Percentiles rank a stretch among this genome's conserved stretches.
These are phyloP conservation scores for Anguilla pacifica DNA, from an alignment of 2,797 vertebrate species.

Conservation along the genomic window DNA sequence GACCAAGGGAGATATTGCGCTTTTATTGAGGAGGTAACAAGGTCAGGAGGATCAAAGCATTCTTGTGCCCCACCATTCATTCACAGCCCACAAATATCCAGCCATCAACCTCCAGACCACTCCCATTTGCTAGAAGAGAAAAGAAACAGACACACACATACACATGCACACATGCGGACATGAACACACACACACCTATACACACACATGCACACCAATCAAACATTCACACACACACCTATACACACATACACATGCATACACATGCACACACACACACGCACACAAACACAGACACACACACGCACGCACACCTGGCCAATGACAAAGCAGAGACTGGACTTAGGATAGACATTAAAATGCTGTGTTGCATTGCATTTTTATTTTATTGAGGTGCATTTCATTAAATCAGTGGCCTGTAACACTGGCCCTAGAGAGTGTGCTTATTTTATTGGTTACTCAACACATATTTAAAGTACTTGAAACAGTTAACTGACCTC, in stretches of 20 bases:
- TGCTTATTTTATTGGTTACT: background rate
- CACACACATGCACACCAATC: background rate
- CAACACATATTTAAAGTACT: background rate
- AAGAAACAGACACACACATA: background rate
- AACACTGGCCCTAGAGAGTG: background rate
- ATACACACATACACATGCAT: no score
- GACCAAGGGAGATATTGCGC: background rate
- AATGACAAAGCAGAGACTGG: background rate
- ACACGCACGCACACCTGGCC: background rate
- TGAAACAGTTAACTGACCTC: background rate
- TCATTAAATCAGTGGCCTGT: background rate
- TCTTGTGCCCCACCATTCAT: background rate
- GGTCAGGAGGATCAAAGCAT: background rate
- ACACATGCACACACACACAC: background rate
- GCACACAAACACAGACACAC: no score
- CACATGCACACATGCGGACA: background rate
- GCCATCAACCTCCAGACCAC: background rate
- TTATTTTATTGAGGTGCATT: background rate
- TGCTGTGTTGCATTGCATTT: background rate
- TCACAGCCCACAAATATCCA: background rate
- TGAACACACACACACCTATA: background rate
- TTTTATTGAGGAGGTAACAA: conserved; percentile 5
- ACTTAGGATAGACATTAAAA: background rate
- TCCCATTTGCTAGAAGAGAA: background rate
- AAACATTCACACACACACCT: no score